Conservation (phyloP, 2,113 vertebrate genomes). For the Setophaga kirtlandii region DNA sequence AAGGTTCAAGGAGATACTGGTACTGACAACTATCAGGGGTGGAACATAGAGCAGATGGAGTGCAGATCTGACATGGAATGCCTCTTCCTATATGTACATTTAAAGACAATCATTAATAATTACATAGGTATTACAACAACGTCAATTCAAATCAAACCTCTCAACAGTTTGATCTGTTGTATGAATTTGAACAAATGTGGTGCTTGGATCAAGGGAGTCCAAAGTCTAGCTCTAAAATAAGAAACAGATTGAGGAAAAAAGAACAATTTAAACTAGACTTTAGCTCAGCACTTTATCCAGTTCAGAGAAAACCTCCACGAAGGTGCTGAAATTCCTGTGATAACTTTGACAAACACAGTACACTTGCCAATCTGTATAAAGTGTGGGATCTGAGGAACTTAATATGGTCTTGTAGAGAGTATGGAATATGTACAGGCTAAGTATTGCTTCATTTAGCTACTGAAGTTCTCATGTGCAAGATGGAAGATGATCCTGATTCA, state of each 20-base stretch:
- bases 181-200: neutral
- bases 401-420: neutral
- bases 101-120: neutral
- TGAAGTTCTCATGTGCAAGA: neutral
- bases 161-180: neutral
- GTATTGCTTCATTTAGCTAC: neutral
- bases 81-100: neutral
- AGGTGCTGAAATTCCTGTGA: neutral
- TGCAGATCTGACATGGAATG: neutral
- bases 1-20: neutral
- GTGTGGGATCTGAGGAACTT: neutral
- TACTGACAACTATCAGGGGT: neutral
- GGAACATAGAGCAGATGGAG: neutral
- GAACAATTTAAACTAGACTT: neutral
- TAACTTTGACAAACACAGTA: neutral
- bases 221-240: neutral
- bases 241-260: neutral
- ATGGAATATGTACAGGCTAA: neutral
- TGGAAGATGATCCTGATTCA: neutral
- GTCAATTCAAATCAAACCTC: neutral
- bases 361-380: neutral
- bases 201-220: neutral
- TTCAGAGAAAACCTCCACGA: neutral
- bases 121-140: neutral
- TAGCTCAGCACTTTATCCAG: neutral